A percentile compares a stretch with the other conserved stretches of the same genome.
These are phyloP conservation scores for Tinea pellionella DNA, from an alignment of 2,888 invertebrate species.

Conservation along the genomic window DNA sequence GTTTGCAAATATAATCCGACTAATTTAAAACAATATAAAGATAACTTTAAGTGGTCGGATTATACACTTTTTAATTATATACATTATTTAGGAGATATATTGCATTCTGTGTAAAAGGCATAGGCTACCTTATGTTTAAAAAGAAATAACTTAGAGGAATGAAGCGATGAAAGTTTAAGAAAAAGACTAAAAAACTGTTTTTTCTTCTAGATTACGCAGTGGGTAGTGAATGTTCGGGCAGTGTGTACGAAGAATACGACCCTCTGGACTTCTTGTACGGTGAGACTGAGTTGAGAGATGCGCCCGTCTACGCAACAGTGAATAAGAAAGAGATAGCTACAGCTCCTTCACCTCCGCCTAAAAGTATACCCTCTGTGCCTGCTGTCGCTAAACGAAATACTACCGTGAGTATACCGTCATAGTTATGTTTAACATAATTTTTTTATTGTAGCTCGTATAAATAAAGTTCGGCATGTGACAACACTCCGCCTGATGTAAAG, in stretches of 20 bases:
- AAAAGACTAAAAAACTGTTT: no score
- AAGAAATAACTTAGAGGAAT: no score
- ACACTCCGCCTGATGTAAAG: no score
- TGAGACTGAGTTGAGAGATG: slow-evolving; percentile 59
- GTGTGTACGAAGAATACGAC: slow-evolving; percentile 64
- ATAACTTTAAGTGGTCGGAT: no score
- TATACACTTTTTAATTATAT: no score
- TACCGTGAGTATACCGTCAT: slow-evolving; percentile 50
- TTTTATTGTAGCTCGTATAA: no score
- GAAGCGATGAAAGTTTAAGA: no score
- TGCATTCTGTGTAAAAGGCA: no score
- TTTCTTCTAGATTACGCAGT: slow-evolving; percentile 40
- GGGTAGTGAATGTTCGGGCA: slow-evolving; percentile 52
- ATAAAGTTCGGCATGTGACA: no score
- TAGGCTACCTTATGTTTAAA: no score
- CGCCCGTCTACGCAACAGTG: slow-evolving; percentile 52
- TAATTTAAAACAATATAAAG: background rate
- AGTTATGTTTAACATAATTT: no score
- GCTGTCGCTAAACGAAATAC: slow-evolving; percentile 46
- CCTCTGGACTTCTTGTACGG: slow-evolving; percentile 62
- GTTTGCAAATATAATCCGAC: slow-evolving; percentile 32
- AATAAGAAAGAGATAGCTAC: slow-evolving; percentile 43
- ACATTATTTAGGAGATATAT: no score
- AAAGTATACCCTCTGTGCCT: slow-evolving; percentile 47
- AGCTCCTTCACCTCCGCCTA: slow-evolving; percentile 59